These are phyloP conservation scores for Mycogona germanica DNA, from an alignment of 2,888 invertebrate species.

Conservation along the genomic window DNA sequence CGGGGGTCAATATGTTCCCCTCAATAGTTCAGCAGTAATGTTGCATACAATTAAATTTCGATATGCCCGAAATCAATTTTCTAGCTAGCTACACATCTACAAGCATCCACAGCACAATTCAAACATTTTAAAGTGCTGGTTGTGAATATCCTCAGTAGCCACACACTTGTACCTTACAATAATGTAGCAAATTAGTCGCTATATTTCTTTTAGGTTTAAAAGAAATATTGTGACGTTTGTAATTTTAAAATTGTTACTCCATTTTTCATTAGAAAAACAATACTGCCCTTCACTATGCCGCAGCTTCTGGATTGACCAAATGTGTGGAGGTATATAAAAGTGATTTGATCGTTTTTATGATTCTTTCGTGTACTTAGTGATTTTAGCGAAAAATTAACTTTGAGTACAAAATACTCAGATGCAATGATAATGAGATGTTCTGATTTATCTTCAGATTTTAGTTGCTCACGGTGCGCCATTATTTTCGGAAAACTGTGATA, in stretches of 20 bases:
- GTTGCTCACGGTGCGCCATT: slow-evolving; percentile 46
- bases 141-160: too few species aligned
- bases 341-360: neutral
- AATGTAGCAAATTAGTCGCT: too few species aligned
- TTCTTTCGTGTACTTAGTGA: neutral
- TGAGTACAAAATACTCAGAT: neutral
- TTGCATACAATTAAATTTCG: too few species aligned
- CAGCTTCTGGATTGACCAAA: slow-evolving; percentile 45
- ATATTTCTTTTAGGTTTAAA: too few species aligned
- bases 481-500: slow-evolving; percentile 48
- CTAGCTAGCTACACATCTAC: too few species aligned
- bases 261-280: slow-evolving; percentile 43
- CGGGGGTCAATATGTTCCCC: too few species aligned
- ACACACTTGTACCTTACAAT: too few species aligned
- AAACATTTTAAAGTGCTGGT: neutral
- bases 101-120: too few species aligned
- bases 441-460: slow-evolving; percentile 34
- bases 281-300: slow-evolving; percentile 53
- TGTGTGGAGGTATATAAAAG: slow-evolving; percentile 43
- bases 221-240: neutral
- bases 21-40: too few species aligned
- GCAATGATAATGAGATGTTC: neutral
- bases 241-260: neutral
- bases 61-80: too few species aligned
- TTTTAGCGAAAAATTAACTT: neutral